Percentiles rank a stretch among this genome's conserved stretches.
Evolutionary conservation across 2,113 vertebrate genomes (phyloP).

Genomic region (Vulpes vulpes): DNA sequence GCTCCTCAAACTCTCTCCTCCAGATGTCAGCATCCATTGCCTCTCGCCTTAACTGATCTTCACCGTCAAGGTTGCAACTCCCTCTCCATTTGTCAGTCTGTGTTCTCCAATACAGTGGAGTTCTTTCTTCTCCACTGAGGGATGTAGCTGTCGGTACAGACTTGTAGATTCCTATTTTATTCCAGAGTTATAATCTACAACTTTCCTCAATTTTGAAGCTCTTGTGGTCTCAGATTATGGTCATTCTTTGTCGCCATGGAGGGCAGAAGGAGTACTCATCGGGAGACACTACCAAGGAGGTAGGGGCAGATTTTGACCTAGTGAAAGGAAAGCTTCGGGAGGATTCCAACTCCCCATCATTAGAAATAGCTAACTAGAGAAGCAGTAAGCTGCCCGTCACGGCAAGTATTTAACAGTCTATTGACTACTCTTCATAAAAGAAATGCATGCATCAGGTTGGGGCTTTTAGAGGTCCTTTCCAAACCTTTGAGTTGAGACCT

Average conservation of each 20-base stretch:
- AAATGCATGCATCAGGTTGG: not conserved
- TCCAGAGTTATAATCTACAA: not conserved
- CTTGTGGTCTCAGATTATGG: not conserved
- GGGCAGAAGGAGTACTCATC: not conserved
- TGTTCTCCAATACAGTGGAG: not conserved
- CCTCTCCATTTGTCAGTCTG: not conserved
- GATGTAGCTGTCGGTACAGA: not conserved
- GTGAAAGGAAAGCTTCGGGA: not conserved
- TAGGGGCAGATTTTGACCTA: not conserved
- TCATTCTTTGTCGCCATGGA: not conserved
- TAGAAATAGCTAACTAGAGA: not conserved
- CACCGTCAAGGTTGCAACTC: not conserved
- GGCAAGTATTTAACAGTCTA: not conserved
- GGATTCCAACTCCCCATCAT: not conserved
- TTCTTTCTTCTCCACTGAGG: not conserved
- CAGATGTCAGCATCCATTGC: not conserved
- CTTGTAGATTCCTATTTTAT: not conserved
- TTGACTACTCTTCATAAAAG: not conserved
- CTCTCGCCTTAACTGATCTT: not conserved
- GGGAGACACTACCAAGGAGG: not conserved
- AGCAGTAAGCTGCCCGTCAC: not conserved
- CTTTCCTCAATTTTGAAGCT: not conserved
- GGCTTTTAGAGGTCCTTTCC: not conserved
- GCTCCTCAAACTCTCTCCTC: not conserved
- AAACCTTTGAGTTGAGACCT: constrained; percentile 13